Percentiles rank a stretch among this genome's conserved stretches.
phyloP scores from a whole-genome alignment of 2,888 invertebrate genomes.

The Synanthedon myopaeformis region DNA sequence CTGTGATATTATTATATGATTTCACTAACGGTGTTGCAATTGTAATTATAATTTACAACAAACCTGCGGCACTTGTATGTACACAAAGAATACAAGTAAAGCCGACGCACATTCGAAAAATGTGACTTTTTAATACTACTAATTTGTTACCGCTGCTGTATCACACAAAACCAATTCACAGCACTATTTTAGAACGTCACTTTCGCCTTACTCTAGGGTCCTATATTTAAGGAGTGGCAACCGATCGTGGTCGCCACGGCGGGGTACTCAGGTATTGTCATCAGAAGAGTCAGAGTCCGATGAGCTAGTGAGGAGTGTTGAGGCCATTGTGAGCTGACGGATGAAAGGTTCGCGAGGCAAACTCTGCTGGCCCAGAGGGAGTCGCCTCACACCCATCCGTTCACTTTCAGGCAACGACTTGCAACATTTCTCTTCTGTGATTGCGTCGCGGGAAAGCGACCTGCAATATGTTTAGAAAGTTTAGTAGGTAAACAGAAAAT shows the following conservation, averaged over 20 bases:
- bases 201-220: slow-evolving; percentile 41
- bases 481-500: neutral
- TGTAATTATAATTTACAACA: too few relatives aligned
- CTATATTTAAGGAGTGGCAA: slow-evolving; percentile 62
- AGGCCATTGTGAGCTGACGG: slow-evolving; percentile 72
- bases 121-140: too few relatives aligned
- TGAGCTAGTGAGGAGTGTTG: slow-evolving; percentile 73
- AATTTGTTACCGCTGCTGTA: too few relatives aligned
- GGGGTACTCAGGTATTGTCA: slow-evolving; percentile 64
- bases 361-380: slow-evolving; percentile 68
- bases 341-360: slow-evolving; percentile 71
- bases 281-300: slow-evolving; percentile 68
- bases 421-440: slow-evolving; percentile 78
- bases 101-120: too few relatives aligned
- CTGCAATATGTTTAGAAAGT: slow-evolving; percentile 28
- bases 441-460: slow-evolving; percentile 74
- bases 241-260: slow-evolving; percentile 62
- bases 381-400: slow-evolving; percentile 58
- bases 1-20: too few relatives aligned
- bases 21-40: too few relatives aligned
- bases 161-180: slow-evolving; percentile 36
- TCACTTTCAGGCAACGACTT: slow-evolving; percentile 74
- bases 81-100: too few relatives aligned
- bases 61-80: too few relatives aligned
- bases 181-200: slow-evolving; percentile 24